Base-by-base conservation (phyloP, 2,113 vertebrate species). In the Lasiurus cinereus region DNA sequence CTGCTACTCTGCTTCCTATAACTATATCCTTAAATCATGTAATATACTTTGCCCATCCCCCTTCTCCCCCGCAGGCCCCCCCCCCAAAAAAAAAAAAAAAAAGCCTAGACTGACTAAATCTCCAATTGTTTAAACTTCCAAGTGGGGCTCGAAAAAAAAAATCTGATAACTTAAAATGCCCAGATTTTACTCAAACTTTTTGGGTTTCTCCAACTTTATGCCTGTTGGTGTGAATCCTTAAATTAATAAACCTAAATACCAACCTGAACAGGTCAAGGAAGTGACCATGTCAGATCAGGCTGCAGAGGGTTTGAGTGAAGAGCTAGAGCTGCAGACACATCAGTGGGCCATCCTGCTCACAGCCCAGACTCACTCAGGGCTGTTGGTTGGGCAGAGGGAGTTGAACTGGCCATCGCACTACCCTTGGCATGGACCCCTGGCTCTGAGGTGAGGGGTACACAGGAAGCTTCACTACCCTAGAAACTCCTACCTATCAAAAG, bases 271-370 rank as follows among this genome's bases (percentile, higher is more conserved):
- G 52, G 48, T 8, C 33, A 50, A 77, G 76, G 14, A 22, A 8
- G 54, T 43, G 27, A 56, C 50, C 6, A 2, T 6, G 1, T 4
- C 14, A 39, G 46, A 64, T 8, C 13, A 48, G 54, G 31, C 1
- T 18, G 1, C 11, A 50, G 18, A 36, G 22, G n/a, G 21, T 54
- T 31, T 50, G 18, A 52, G 10, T 46, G 70, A 59, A 64, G 59
- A 80, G 13, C 31, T 27, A 46, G 66, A 66, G 10, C 36, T 43
- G 3, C 29, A 79, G 82, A 27, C 3, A 33, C 5, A 62, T 18
- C 14, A 0, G 0, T 2, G 33, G 33, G 9, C 18, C 14, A 0
- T 6, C 18, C 19, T 16, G 11, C 0, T 4, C 43, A 39, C 4
- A 77, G 43, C 11, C 18, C 89, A 77, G 56, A 16, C 0, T 5